Base-by-base conservation (phyloP, 2,888 invertebrate genomes). In the Lordiphosa andalusiaca region DNA sequence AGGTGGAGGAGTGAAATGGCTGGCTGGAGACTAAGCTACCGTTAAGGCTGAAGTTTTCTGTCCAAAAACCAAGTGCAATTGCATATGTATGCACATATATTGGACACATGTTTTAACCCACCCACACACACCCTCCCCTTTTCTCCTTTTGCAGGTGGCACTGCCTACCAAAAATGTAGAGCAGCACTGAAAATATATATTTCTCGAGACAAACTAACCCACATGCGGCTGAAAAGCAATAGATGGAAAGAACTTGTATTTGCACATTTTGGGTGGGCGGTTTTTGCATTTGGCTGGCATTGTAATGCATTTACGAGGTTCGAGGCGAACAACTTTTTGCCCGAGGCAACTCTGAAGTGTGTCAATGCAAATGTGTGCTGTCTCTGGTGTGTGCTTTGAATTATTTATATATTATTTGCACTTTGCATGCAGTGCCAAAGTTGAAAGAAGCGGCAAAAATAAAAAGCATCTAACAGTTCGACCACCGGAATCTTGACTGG, bases 381-480 rank as follows among this genome's bases (percentile, higher is more conserved):
- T 67, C 67, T 67, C 65, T 68, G 41, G 66, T 53, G 70, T 63
- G 58, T 74, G 76, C 61, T 76, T 81, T 80, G 80, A 80, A 80
- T 80, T 80, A 80, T 80, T 80, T 80, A 80, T 80, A 80, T 81
- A 80, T 59, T 76, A 76, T 84, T 75, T 85, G 67, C 81, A 80
- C 82, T 85, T 65, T 84, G 69, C 70, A 76, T 83, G 83, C 70
- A 77, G 35, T 23, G 54, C 62, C 48, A 51, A 46, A 54, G 53
- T 49, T 58, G 60, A 58, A 25, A 47, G 42, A 35, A 53, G 62
- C 33, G 49, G 16, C 16, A 49, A 44, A 59, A 54, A 49, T 37
- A 25, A 58, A 53, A 73, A 75, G 72, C 59, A 49, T 53, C 57
- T 69, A 65, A 77, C 67, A 50, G 70, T 51, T 33, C 50, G 67